Evolutionary conservation across 2,797 vertebrate genomes (phyloP), one percentile per base, ranked within the genome.

Genomic region (Malacoraja senta): DNA sequence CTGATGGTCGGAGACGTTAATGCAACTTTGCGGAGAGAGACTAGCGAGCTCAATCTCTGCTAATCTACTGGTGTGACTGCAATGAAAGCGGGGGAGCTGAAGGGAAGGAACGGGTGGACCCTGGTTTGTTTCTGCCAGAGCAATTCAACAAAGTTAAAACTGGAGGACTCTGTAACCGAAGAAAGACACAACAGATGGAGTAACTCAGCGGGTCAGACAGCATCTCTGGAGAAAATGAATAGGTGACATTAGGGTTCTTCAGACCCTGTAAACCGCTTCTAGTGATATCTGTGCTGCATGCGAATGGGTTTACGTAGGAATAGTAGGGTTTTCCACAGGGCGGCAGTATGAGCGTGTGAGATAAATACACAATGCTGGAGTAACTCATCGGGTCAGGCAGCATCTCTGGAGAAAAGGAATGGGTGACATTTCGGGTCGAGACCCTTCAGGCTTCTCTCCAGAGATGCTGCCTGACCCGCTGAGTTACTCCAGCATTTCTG

Each of bases 21-120:
- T 35, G 61, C 61, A 88, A n/a, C 63, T 65, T 74, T 38, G 68
- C 1, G 90, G 38, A 53, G 68, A 38, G 65, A 44, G 65, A 24
- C 63, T 38, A 26, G 32, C 7, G 21, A 74, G 17, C 21, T 74
- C 35, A 29, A 32, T n/a, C 68, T 44, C 94, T 95, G n/a, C 94
- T 97, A 97, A 97, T 97, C 96, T 96, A 74, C 95, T 94, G 95
- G 95, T 96, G 96, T 96, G 96, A 95, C 95, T 95, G 95, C 96
- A 97, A 97, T 96, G 96, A 97, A 97, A 96, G 96, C 95, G 95
- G 96, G 94, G 95, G 94, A 95, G 94, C 95, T 95, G 68, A 53
- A 91, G 95, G 96, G 95, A 95, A 95, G 95, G 95, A 97, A 95
- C 96, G 97, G 96, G 96, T 97, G 96, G 96, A 96, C 96, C 95